Percentiles rank a stretch among this genome's conserved stretches.
phyloP scores from a whole-genome alignment of 2,113 vertebrate genomes.

The Brachypteracias leptosomus region DNA sequence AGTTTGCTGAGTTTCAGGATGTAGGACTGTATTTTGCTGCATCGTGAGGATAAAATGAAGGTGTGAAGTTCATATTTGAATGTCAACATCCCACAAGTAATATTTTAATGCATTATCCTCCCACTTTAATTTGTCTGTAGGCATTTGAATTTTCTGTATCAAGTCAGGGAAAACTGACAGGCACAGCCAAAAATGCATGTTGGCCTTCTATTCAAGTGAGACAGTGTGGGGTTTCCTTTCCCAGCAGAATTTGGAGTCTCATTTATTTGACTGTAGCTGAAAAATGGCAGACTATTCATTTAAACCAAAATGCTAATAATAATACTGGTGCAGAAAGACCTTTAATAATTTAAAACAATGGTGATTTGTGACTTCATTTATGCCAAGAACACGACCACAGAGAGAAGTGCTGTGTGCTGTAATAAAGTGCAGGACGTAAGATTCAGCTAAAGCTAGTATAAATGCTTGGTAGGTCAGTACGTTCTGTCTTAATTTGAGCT shows the following conservation, averaged over 20 bases:
- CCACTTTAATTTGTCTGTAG: conserved; percentile 46
- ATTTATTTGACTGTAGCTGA: conserved; percentile 8
- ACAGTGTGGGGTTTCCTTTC: conserved; percentile 35
- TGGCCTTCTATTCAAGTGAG: conserved; percentile 22
- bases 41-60: conserved; percentile 46
- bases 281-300: conserved; percentile 37
- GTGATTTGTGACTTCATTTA: conserved; percentile 34
- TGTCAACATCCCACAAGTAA: conserved; percentile 51
- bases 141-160: conserved; percentile 39
- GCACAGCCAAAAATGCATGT: not conserved
- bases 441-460: not conserved
- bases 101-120: conserved; percentile 43
- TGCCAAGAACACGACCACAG: not conserved
- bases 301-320: conserved; percentile 26
- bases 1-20: not conserved
- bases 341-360: conserved; percentile 44
- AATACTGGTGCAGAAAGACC: conserved; percentile 13
- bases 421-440: conserved; percentile 3
- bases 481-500: conserved; percentile 20
- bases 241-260: conserved; percentile 17
- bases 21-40: conserved; percentile 26
- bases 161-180: not conserved
- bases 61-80: conserved; percentile 57
- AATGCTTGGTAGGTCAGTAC: not conserved
- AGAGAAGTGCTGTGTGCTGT: not conserved